These are phyloP conservation scores for Brienomyrus brachyistius DNA, from an alignment of 2,113 vertebrate genomes.

Conservation along the genomic window DNA sequence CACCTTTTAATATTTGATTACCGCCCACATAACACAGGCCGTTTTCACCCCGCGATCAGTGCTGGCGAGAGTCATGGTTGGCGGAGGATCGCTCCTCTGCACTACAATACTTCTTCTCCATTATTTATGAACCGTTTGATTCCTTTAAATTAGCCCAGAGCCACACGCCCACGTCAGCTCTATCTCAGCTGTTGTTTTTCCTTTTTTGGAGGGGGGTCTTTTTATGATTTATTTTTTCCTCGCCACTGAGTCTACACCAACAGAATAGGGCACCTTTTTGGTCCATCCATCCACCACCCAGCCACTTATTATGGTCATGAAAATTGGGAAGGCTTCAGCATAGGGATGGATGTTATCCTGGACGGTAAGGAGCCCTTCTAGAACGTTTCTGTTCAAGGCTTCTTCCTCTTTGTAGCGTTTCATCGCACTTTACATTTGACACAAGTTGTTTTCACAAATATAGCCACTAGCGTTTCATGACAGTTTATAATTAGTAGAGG, in stretches of 20 bases:
- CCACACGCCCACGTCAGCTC: constrained; percentile 56
- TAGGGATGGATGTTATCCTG: not conserved
- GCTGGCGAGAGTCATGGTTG: constrained; percentile 46
- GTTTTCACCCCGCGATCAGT: not conserved
- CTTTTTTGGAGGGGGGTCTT: not conserved
- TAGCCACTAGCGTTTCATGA: not conserved
- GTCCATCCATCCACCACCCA: not conserved
- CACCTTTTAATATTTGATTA: not conserved
- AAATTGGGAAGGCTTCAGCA: not conserved
- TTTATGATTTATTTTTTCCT: not conserved
- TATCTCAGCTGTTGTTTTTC: constrained; percentile 36
- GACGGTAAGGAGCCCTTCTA: not conserved
- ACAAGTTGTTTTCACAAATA: not conserved
- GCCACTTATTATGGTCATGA: not conserved
- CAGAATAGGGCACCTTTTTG: not conserved
- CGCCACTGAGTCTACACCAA: not conserved
- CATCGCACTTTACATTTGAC: not conserved
- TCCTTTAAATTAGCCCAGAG: constrained; percentile 61
- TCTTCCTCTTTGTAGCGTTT: not conserved
- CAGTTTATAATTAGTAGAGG: not conserved
- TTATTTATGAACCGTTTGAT: constrained; percentile 59
- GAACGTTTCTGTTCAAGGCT: not conserved
- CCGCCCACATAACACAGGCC: not conserved
- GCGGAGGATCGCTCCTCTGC: constrained; percentile 64
- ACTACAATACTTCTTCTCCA: constrained; percentile 56